Percentiles rank a stretch among this genome's conserved stretches.
These are phyloP conservation scores for Catocala fraxini DNA, from an alignment of 2,888 invertebrate species.

Conservation along the genomic window DNA sequence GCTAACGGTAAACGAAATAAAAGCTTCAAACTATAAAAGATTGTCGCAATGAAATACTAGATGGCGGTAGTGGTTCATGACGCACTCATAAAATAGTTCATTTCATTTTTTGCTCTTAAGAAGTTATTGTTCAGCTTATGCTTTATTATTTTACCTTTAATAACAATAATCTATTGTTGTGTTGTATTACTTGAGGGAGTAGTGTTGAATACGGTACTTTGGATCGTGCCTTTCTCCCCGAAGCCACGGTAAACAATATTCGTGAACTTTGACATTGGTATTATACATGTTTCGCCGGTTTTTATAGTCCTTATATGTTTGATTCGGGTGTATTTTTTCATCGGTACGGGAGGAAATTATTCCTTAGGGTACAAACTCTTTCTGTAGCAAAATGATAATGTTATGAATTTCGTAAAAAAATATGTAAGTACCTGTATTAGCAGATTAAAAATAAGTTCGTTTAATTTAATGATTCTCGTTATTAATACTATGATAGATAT, in stretches of 20 bases:
- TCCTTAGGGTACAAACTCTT: constrained; percentile 31
- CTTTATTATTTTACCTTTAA: constrained; percentile 4
- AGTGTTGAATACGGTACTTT: constrained; percentile 5
- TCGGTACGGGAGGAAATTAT: constrained; percentile 53
- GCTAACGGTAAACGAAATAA: too few species aligned
- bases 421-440: too few species aligned
- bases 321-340: constrained; percentile 52
- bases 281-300: constrained; percentile 37
- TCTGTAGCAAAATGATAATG: constrained; percentile 40
- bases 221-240: not conserved
- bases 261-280: constrained; percentile 51
- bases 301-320: constrained; percentile 46
- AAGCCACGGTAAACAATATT: constrained; percentile 25
- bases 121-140: constrained; percentile 4
- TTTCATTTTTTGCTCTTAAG: not conserved
- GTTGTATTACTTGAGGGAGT: constrained; percentile 5
- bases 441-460: too few species aligned
- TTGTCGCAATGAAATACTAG: constrained; percentile 11
- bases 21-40: too few species aligned
- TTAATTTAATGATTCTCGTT: too few species aligned
- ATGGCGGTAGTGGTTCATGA: constrained; percentile 20
- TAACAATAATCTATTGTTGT: constrained; percentile 11
- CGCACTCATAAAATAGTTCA: not conserved
- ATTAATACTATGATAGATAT: too few species aligned
- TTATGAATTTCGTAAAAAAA: constrained; percentile 23